Evolutionary conservation across 2,113 vertebrate genomes (phyloP).

Genomic region (Macaca nemestrina): DNA sequence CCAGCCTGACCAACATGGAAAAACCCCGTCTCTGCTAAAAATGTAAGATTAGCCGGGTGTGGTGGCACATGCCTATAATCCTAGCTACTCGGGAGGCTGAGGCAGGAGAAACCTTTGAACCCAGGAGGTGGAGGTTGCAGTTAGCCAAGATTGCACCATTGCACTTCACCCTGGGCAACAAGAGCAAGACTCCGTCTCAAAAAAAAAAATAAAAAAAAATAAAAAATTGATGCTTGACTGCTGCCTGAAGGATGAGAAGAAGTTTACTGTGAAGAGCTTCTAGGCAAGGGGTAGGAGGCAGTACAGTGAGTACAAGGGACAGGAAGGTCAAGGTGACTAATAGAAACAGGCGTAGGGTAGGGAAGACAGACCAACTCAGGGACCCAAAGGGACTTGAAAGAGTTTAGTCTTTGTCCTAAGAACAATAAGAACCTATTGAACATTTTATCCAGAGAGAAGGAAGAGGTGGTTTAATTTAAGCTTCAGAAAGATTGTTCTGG

Average conservation of each 20-base stretch:
- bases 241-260: not conserved
- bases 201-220: not conserved
- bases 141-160: too few species aligned
- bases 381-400: not conserved
- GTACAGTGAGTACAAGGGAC: not conserved
- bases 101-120: too few species aligned
- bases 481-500: conserved; percentile 2
- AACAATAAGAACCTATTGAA: not conserved
- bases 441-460: not conserved
- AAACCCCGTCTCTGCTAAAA: too few species aligned
- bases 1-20: too few species aligned
- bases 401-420: not conserved
- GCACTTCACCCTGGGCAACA: too few species aligned
- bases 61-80: too few species aligned
- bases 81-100: too few species aligned
- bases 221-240: not conserved
- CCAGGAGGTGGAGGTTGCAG: too few species aligned
- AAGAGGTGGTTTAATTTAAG: not conserved
- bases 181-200: too few species aligned
- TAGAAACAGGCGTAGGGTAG: not conserved
- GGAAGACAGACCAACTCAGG: not conserved
- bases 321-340: not conserved
- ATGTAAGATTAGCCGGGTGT: too few species aligned
- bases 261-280: not conserved
- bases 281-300: not conserved